Evolutionary conservation across 2,888 invertebrate genomes (phyloP).

Genomic region (Melanophora roralis): DNA sequence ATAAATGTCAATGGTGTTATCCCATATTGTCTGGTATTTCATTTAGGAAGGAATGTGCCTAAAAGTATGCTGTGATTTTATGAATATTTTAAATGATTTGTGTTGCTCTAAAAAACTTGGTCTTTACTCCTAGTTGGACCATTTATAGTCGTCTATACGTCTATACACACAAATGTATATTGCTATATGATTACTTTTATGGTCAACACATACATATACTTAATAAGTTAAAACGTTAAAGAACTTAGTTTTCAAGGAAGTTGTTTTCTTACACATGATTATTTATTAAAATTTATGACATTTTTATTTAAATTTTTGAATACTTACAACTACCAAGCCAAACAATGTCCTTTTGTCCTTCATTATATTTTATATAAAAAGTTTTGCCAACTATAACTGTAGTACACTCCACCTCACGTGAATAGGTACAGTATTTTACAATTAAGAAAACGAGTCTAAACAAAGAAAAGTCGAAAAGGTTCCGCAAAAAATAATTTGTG

Average conservation of each 20-base stretch:
- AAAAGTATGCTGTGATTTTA: slow-evolving; percentile 71
- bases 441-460: no score
- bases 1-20: slow-evolving; percentile 46
- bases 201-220: slow-evolving; percentile 63
- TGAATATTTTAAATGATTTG: slow-evolving; percentile 26
- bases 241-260: slow-evolving; percentile 17
- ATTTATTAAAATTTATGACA: slow-evolving; percentile 53
- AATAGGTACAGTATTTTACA: no score
- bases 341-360: no score
- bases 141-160: neutral
- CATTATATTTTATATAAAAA: no score
- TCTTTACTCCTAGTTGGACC: slow-evolving; percentile 12
- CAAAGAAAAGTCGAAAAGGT: no score
- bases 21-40: slow-evolving; percentile 21
- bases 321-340: no score
- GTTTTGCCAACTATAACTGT: no score
- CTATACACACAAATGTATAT: neutral
- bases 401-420: no score
- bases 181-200: slow-evolving; percentile 31
- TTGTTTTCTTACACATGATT: slow-evolving; percentile 39
- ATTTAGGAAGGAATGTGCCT: slow-evolving; percentile 61
- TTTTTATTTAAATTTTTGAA: slow-evolving; percentile 52
- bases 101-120: neutral
- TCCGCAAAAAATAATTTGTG: no score
- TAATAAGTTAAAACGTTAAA: slow-evolving; percentile 43